Evolutionary conservation across 2,113 vertebrate genomes (phyloP), one percentile per base, ranked within the genome.

Genomic region (Grammomys surdaster): DNA sequence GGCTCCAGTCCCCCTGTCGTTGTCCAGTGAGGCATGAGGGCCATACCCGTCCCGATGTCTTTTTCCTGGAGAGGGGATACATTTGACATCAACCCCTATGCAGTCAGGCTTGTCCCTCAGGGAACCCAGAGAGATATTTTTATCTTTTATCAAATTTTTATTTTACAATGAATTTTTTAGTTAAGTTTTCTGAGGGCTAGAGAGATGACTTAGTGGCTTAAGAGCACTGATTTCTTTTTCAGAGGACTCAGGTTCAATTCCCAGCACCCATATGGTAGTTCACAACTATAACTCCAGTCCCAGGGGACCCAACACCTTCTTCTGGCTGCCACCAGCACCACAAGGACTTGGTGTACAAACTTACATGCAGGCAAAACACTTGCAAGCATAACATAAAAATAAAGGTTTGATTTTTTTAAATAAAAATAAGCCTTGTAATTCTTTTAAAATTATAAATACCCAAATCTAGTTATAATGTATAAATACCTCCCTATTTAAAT

Each of bases 381-480:
- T 22, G 24, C 22, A 8, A 40, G 46, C 22, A 60, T 17, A 60
- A 82, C 58, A 17, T 84, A 84, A 60, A 84, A 85, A 28, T 63
- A 43, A 84, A 63, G 26, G 24, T 17, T 40, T 63, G 60, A 60
- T 14, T 28, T 20, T 46, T 48, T 69, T 22, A 2, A 84, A 40
- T 40, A 82, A 58, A 67, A 67, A 40, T 60, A 63, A 89, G 9
- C 28, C 54, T 88, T 93, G 20, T 48, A 70, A 46, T 72, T 81
- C 13, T 88, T 93, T 85, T 67, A 31, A 28, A 78, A 69, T 72
- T n/a, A n/a, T 7, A n/a, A 17, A 51, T 48, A 33, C 13, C 7
- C 54, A 72, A 56, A 56, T 72, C 78, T 73, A 95, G 73, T 75
- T 56, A 95, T 56, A 69, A 89, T 77, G 92, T 87, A 75, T 72